phyloP scores from a whole-genome alignment of 2,888 invertebrate species.

The Deroplatys truncata region DNA sequence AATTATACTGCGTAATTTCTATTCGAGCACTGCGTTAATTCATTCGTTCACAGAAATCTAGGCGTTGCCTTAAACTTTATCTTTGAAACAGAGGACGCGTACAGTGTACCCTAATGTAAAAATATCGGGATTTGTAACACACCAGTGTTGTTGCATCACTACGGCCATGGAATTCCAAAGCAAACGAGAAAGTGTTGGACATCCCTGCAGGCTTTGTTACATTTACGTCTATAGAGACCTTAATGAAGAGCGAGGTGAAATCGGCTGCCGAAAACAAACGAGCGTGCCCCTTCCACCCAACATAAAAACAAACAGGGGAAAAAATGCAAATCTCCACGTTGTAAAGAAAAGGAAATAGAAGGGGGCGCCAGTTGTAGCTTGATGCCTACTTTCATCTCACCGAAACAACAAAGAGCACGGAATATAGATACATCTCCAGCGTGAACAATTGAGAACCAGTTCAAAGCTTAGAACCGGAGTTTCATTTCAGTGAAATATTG shows the following conservation, averaged over 20 bases:
- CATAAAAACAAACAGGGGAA: not conserved
- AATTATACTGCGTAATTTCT: no score
- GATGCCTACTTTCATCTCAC: not conserved
- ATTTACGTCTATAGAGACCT: constrained; percentile 4
- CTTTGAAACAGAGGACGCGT: no score
- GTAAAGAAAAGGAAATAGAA: not conserved
- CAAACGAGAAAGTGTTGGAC: not conserved
- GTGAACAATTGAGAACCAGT: not conserved
- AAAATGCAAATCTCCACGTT: not conserved
- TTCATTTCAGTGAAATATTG: no score
- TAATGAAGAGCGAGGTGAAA: constrained; percentile 2
- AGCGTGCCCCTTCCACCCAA: not conserved
- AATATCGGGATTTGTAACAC: no score
- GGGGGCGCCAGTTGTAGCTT: not conserved
- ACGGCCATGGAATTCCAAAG: not conserved
- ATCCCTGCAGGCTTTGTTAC: not conserved
- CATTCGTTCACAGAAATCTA: no score
- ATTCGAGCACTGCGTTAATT: no score
- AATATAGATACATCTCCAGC: not conserved
- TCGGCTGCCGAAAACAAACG: constrained; percentile 4
- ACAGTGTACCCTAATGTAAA: no score
- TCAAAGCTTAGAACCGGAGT: no score
- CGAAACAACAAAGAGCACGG: not conserved
- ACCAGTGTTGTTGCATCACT: no score
- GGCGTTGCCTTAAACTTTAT: no score